Evolutionary conservation across 2,113 vertebrate species (phyloP).

Genomic region (Bambusicola thoracicus): DNA sequence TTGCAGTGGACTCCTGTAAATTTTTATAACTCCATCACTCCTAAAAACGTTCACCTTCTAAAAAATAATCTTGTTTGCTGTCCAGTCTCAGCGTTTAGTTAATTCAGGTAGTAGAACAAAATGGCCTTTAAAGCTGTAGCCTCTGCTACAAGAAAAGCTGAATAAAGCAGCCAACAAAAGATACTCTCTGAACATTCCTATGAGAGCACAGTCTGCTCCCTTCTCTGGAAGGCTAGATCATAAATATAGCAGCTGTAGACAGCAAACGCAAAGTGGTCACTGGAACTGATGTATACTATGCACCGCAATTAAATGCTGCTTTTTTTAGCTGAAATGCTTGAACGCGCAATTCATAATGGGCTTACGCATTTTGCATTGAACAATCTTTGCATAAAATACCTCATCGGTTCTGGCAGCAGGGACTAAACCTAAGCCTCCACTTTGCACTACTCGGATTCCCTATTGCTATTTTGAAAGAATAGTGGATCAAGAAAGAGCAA

Average conservation of each 20-base stretch:
- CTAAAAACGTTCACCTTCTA: background rate
- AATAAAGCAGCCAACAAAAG: background rate
- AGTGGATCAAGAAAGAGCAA: background rate
- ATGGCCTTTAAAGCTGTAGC: background rate
- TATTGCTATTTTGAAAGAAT: conserved; percentile 9
- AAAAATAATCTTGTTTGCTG: background rate
- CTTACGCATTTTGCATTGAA: conserved; percentile 8
- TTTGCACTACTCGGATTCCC: conserved; percentile 4
- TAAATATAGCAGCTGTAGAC: conserved; percentile 26
- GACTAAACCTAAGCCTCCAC: background rate
- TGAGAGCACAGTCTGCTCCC: background rate
- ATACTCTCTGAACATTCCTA: background rate
- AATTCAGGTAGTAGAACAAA: background rate
- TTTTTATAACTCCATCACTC: background rate
- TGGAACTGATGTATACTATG: background rate
- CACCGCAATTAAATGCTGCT: conserved; percentile 1
- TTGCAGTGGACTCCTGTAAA: background rate
- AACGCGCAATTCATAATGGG: conserved; percentile 22
- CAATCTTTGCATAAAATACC: background rate
- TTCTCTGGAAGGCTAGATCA: background rate
- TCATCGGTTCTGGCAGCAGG: background rate
- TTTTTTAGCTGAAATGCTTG: conserved; percentile 30
- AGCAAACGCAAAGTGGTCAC: background rate
- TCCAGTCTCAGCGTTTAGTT: background rate
- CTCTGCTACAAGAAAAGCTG: background rate